Evolutionary conservation across 2,888 invertebrate species (phyloP), one percentile per base, ranked within the genome.

Genomic region (Blera fallax): DNA sequence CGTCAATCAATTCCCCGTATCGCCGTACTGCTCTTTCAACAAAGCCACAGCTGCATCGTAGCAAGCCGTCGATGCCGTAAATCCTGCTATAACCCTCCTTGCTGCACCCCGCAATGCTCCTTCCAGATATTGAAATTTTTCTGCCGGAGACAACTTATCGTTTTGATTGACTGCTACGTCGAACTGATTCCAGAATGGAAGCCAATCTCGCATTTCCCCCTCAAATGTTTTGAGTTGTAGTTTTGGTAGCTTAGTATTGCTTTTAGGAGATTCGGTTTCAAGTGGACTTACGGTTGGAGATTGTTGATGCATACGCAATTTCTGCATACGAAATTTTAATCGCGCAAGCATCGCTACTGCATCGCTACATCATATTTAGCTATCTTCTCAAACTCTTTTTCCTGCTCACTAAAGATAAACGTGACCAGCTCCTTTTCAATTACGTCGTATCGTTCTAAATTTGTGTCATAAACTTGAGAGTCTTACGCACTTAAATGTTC

Each of bases 141-240:
- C n/a, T 7, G 24, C n/a, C 11, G 40, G 8, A 16, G 14, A 54
- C 16, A 54, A 54, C 8, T 54, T n/a, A 10, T 29, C 7, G 3
- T 60, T 60, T 43, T 60, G 24, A 24, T 60, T 21, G 1, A 62
- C 60, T 21, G 60, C 29, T 8, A 24, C 27, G 14, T 14, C 7
- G 27, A 43, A 62, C 32, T 43, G 27, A 27, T 62, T 27, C 60
- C 60, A 62, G 10, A 62, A 62, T 24, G 27, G 27, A n/a, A 62
- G 1, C 27, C 43, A 62, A 27, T 43, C 60, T n/a, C 43, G 16
- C 27, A 62, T 27, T 24, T 27, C 10, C 2, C 43, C 60, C 14
- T 62, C 43, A 14, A 43, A 62, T 14, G 7, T 24, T 14, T 62
- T 43, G 5, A 43, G 34, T 27, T 27, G 14, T 5, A 27, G 24